Conservation (phyloP, 2,113 vertebrate species). For the Campylomormyrus tamandua region DNA sequence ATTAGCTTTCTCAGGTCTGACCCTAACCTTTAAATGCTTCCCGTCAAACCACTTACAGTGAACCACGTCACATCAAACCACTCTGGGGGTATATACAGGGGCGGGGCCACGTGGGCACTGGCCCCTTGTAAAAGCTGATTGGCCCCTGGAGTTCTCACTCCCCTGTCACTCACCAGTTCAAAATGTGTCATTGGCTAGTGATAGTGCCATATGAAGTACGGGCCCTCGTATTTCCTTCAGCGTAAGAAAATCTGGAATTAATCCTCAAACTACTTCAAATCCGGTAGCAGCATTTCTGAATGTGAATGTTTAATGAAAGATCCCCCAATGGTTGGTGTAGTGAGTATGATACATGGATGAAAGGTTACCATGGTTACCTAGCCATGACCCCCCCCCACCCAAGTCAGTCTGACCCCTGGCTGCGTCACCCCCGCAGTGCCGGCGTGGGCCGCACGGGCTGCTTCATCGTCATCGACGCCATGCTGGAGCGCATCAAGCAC, state of each 20-base stretch:
- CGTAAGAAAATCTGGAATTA: background rate
- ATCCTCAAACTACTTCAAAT: background rate
- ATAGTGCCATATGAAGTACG: background rate
- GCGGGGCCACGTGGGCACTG: background rate
- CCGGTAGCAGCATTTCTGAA: background rate
- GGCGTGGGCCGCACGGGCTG: conserved; percentile 93
- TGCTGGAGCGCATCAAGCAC: conserved; percentile 89
- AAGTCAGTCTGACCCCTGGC: background rate
- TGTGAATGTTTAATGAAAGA: background rate
- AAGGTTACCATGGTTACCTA: background rate
- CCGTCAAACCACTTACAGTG: background rate
- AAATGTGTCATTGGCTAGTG: background rate
- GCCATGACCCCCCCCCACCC: background rate
- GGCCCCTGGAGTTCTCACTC: background rate
- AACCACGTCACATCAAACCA: background rate
- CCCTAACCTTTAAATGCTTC: background rate
- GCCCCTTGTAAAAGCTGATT: background rate
- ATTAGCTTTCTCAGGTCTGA: background rate
- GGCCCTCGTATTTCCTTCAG: background rate
- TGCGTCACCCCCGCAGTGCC: conserved; percentile 58
- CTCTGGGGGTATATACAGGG: background rate
- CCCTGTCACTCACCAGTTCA: background rate
- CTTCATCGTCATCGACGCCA: conserved; percentile 94
- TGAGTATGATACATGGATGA: background rate
- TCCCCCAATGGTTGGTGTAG: background rate